Conservation (phyloP, 1,140 invertebrate genomes). For the Ooceraea biroi region DNA sequence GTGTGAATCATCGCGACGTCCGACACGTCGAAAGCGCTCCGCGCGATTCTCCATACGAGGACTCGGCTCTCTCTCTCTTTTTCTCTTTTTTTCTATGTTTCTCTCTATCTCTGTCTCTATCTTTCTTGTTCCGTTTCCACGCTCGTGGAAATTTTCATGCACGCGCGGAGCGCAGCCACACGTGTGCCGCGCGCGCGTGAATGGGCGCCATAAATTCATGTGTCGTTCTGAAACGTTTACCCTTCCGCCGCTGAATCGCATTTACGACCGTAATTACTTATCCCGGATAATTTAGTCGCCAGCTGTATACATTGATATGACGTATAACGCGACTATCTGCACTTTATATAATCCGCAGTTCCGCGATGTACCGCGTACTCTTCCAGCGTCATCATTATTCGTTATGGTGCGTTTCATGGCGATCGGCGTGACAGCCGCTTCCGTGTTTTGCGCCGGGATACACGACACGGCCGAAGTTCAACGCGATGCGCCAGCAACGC, state of each 20-base stretch:
- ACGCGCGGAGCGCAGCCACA: conserved; percentile 11
- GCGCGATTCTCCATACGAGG: too few relatives aligned
- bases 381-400: neutral
- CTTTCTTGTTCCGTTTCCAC: conserved; percentile 21
- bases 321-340: neutral
- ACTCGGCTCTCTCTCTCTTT: neutral
- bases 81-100: neutral
- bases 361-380: neutral
- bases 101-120: neutral
- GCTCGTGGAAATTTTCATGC: conserved; percentile 41
- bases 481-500: neutral
- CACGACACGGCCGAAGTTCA: neutral
- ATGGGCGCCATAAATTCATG: conserved; percentile 49
- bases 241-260: conserved; percentile 55
- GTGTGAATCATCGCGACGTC: conserved; percentile 51
- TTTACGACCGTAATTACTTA: conserved; percentile 60
- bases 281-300: conserved; percentile 52
- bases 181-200: conserved; percentile 22
- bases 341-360: neutral
- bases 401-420: neutral
- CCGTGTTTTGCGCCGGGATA: conserved; percentile 31
- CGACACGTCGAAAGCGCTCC: conserved; percentile 33
- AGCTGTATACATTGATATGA: conserved; percentile 30
- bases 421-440: neutral
- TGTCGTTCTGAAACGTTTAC: conserved; percentile 56